Conservation (phyloP, 2,888 invertebrate genomes). For the Mesoligia furuncula region DNA sequence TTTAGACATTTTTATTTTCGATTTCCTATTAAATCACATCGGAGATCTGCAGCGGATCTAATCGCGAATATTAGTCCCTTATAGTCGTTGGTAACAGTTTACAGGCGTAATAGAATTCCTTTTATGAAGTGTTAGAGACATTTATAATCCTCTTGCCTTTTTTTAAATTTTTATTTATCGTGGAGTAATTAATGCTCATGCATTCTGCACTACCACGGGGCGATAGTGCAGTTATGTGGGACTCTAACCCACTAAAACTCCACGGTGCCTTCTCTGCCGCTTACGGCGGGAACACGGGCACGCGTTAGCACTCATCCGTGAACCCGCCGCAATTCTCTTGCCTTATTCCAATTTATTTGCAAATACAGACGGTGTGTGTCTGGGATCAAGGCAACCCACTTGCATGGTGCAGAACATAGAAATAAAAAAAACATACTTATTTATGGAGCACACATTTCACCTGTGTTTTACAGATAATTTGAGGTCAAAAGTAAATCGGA, state of each 20-base stretch:
- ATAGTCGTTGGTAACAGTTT: background rate
- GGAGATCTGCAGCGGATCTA: background rate
- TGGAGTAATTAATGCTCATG: no score
- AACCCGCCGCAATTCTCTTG: no score
- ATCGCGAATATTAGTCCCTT: background rate
- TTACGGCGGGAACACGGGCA: no score
- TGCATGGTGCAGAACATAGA: background rate
- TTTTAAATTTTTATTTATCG: no score
- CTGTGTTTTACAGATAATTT: background rate
- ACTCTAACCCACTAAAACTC: no score
- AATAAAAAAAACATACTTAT: no score
- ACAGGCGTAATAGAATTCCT: background rate
- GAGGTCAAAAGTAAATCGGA: background rate
- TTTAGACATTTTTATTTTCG: background rate
- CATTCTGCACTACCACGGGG: no score
- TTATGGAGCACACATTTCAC: background rate
- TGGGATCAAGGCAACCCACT: background rate
- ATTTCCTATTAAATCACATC: background rate
- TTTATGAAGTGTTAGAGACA: background rate
- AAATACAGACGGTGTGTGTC: background rate
- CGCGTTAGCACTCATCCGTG: no score
- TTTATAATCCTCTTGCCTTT: background rate
- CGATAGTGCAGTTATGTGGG: no score
- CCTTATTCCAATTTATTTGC: background rate
- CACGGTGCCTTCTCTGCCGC: no score